Evolutionary conservation across 2,888 invertebrate species (phyloP), one percentile per base, ranked within the genome.

Genomic region (Blastobasis adustella): DNA sequence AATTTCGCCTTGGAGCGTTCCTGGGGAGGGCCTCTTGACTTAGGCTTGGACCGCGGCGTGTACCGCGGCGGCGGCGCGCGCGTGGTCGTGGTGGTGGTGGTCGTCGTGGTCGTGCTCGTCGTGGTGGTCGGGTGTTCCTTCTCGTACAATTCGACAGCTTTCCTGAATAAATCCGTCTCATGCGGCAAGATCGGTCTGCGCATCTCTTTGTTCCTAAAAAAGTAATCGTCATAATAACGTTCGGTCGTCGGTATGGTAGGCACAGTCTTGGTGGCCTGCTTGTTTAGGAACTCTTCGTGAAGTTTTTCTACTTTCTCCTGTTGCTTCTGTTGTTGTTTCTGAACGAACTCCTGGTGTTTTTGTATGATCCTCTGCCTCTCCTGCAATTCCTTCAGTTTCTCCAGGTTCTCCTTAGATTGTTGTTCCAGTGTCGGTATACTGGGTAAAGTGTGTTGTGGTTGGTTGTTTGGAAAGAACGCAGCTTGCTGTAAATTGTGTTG

Each of bases 281-380:
- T 91, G 58, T 90, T 90, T 0, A 93, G 63, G 65, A 93, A 93
- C 53, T 93, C 92, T 59, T 92, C 91, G 59, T 95, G 94, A 38
- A 94, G 86, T 62, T 92, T 91, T 58, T 94, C 90, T 0, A 94
- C 92, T 67, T 95, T 95, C 65, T 93, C 93, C 65, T 94, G 92
- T 45, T 94, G 93, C 61, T 94, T 94, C 60, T 95, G 91, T 62
- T 95, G 94, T 65, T 94, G 94, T 66, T 93, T 94, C 63, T 95
- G 94, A 5, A 94, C 91, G 61, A 94, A 92, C 59, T 94, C 91
- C 63, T 94, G 94, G 59, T 93, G 93, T 65, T 93, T 93, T 61
- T 93, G 93, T 54, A 93, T 93, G 5, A 93, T 90, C 57, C 92
- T 90, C 62, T 93, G 93, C 60, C 93, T 91, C 59, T 94, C 94